Conservation (phyloP, 1,140 invertebrate species). For the Epicauta chinensis region DNA sequence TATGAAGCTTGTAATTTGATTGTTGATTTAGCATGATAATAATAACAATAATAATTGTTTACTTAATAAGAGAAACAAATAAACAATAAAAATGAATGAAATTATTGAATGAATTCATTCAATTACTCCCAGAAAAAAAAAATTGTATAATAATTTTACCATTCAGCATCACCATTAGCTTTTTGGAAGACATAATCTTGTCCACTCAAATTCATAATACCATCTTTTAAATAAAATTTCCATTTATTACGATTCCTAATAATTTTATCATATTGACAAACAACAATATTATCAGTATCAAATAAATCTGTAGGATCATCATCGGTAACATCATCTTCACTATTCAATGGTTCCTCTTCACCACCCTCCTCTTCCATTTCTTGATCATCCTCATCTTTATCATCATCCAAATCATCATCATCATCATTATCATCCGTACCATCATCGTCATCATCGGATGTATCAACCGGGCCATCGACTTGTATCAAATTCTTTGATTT, state of each 20-base stretch:
- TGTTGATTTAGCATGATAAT: too few relatives aligned
- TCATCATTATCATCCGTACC: slow-evolving; percentile 62
- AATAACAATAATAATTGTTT: too few relatives aligned
- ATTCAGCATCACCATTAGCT: slow-evolving; percentile 97
- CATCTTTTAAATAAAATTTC: slow-evolving; percentile 99
- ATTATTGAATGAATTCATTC: too few relatives aligned
- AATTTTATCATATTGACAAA: slow-evolving; percentile 99
- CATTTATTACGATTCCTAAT: slow-evolving; percentile 96
- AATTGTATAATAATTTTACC: too few relatives aligned
- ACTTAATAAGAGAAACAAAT: too few relatives aligned
- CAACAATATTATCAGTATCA: slow-evolving; percentile 97
- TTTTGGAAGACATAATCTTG: slow-evolving; percentile 99
- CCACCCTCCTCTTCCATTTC: slow-evolving; percentile 69
- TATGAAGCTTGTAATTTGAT: too few relatives aligned
- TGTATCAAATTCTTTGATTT: slow-evolving; percentile 13
- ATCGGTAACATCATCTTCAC: slow-evolving; percentile 94
- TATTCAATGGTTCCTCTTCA: slow-evolving; percentile 90
- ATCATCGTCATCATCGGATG: slow-evolving; percentile 68
- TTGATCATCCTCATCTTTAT: slow-evolving; percentile 70
- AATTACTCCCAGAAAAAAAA: too few relatives aligned
- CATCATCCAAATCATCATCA: slow-evolving; percentile 59
- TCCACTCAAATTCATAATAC: slow-evolving; percentile 98
- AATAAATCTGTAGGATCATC: slow-evolving; percentile 93
- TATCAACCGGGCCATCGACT: slow-evolving; percentile 65
- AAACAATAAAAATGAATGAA: too few relatives aligned